These are phyloP conservation scores for Anguilla pacifica DNA, from an alignment of 2,797 vertebrate genomes.

Conservation along the genomic window DNA sequence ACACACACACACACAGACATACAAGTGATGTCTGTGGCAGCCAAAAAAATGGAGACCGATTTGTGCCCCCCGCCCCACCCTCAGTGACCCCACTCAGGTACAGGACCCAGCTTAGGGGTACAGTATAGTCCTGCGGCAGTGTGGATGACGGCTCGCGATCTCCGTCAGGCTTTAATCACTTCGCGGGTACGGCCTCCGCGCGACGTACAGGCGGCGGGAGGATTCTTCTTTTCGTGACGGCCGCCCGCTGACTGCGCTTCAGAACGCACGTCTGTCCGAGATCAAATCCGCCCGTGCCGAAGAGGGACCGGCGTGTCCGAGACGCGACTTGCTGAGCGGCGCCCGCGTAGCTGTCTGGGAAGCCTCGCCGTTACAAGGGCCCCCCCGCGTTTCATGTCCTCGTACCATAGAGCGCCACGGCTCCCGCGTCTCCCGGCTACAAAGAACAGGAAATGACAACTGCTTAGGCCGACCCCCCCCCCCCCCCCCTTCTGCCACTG, in stretches of 20 bases:
- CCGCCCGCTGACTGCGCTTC: slow-evolving; percentile 9
- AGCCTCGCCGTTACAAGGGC: not conserved
- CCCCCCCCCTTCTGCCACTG: not conserved
- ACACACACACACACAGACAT: no score
- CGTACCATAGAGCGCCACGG: not conserved
- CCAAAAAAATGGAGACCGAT: not conserved
- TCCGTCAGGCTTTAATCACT: not conserved
- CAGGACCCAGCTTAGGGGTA: not conserved
- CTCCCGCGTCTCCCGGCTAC: slow-evolving; percentile 9
- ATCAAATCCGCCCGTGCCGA: not conserved
- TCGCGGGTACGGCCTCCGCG: not conserved
- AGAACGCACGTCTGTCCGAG: slow-evolving; percentile 9
- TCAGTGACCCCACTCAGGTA: not conserved
- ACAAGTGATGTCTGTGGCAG: not conserved
- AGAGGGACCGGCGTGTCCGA: not conserved
- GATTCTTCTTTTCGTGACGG: not conserved
- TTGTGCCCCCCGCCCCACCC: not conserved
- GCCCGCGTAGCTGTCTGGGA: not conserved
- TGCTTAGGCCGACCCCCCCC: not conserved
- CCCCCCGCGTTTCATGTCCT: not conserved
- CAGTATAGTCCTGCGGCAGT: not conserved
- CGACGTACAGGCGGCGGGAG: not conserved
- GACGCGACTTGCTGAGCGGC: not conserved
- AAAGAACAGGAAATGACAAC: slow-evolving; percentile 19
- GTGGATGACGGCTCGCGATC: not conserved